Percentiles rank a stretch among this genome's conserved stretches.
phyloP scores from a whole-genome alignment of 2,113 vertebrate species.

The Aviceda subcristata region DNA sequence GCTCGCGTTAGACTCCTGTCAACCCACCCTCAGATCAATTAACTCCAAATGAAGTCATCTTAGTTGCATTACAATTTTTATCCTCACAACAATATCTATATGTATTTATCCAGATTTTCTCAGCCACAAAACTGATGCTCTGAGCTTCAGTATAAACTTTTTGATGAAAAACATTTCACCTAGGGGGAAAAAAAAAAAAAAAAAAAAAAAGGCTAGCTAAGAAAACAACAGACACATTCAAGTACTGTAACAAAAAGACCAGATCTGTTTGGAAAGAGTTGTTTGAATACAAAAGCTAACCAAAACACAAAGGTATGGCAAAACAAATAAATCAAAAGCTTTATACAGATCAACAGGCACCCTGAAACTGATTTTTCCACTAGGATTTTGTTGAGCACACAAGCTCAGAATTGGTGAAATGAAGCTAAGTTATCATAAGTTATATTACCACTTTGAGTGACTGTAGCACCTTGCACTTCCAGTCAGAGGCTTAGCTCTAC shows the following conservation, averaged over 20 bases:
- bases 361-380: background rate
- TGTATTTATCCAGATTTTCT: background rate
- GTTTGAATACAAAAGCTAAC: background rate
- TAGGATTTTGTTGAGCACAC: background rate
- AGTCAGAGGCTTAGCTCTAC: background rate
- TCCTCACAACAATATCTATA: background rate
- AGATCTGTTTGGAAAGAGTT: background rate
- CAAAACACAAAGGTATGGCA: background rate
- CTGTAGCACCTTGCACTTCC: background rate
- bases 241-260: background rate
- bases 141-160: background rate
- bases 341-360: background rate
- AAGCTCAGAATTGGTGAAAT: background rate
- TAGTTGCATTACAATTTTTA: background rate
- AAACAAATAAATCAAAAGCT: background rate
- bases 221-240: background rate
- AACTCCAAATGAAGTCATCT: background rate
- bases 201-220: background rate
- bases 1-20: background rate
- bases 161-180: background rate
- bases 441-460: background rate
- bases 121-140: background rate
- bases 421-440: background rate
- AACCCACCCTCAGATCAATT: background rate
- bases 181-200: too few relatives aligned